Evolutionary conservation across 2,797 vertebrate species (phyloP), one percentile per base, ranked within the genome.

Genomic region (Hirundo rustica): DNA sequence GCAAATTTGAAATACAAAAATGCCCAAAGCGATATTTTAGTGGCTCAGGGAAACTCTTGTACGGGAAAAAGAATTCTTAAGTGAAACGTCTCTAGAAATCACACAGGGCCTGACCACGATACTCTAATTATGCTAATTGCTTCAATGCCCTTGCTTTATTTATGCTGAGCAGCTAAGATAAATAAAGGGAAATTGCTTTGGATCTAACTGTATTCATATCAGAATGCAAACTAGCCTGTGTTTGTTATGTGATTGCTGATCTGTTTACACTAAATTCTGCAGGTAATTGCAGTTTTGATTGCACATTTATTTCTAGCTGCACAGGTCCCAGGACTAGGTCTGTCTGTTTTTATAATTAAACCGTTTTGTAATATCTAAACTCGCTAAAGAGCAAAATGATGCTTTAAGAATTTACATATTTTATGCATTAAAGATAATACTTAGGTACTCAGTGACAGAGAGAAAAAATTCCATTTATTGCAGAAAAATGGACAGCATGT

Each of bases 171-270:
- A 98, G 98, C 98, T 99, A 99, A 99, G 99, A 99, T 99, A 99
- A 99, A 99, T 99, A 99, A 99, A 99, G 99, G 99, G 98, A 99
- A 99, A 99, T 99, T 99, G 99, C 99, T 99, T 99, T 99, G 99
- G 98, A 99, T 99, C 99, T 98, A 99, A 99, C 99, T 99, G 98
- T 99, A 99, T 99, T 99, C 98, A 99, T 99, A 99, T 99, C 99
- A 98, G 99, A 99, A 99, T 99, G 99, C 99, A 99, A 99, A 99
- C 98, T 98, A 99, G 98, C 98, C 98, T 96, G 97, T 99, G 98
- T 99, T 99, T 99, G 98, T 99, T 99, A 98, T 98, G 98, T 98
- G 98, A 99, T 98, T 98, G 98, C 98, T 99, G 98, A 99, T 99
- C 99, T 99, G 99, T 99, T 99, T 99, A 99, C 99, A 99, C 99